Base-by-base conservation (phyloP, 2,888 invertebrate genomes). In the Aphrophora alni region DNA sequence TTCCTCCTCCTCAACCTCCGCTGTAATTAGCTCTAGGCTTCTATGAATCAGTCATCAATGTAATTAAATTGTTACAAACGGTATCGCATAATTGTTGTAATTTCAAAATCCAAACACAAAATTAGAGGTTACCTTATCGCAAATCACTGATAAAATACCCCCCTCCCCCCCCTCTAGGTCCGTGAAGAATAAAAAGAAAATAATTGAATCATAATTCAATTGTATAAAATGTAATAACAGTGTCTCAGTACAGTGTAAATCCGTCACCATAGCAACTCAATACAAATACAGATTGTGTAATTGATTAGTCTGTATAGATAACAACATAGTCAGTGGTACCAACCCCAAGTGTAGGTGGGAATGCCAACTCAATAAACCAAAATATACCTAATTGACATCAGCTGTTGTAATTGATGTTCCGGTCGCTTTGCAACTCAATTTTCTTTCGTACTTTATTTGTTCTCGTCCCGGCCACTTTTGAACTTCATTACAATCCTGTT, bases 151-250 rank as follows among this genome's bases (percentile, higher is more conserved):
- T 59, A 59, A 59, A 59, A 59, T 12, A 2, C 59, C 21, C 21
- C 21, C 21, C 33, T 33, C 33, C 33, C 33, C 8, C 33, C 33
- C 5, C 33, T 3, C 33, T 3, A 8, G 5, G 5, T 8, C 5
- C 33, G 33, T 3, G 4, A 21, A 21, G 21, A 59, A 44, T 8
- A 59, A 59, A 59, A 21, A 59, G 21, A 59, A 59, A 59, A 59
- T 59, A 59, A 59, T 59, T 59, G 59, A 59, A 59, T 59, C 59
- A 21, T 59, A 59, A 59, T 59, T 59, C 59, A 59, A 59, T 59
- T 59, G 59, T 21, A 21, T 59, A 59, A 44, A 44, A 21, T 44
- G 44, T 59, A 59, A 59, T 59, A 59, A 59, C 59, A n/a, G 59
- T 12, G 59, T 21, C 21, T 5, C 21, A 59, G 33, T 5, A 21